Evolutionary conservation across 53 echinoderm and acorn worm species (phyloP), one percentile per base, ranked within the genome.

Genomic region (Paracentrotus lividus): DNA sequence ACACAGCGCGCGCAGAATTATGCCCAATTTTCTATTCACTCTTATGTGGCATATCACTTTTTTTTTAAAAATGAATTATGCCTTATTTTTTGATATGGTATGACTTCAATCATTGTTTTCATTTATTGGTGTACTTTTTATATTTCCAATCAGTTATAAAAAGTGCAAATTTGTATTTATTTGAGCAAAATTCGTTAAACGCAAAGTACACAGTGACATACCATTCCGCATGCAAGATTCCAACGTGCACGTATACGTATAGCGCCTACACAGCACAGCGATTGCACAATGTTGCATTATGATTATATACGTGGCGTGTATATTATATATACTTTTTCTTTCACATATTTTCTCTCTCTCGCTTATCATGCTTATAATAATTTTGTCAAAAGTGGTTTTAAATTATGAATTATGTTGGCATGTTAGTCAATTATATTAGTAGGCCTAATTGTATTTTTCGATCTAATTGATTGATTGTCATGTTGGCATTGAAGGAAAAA

Each of bases 121-220:
- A 2, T 81, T 8, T 81, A n/a, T 81, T 24, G 24, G 9, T 81
- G 26, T 23, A 49, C 47, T 45, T 47, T 81, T 45, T 23, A n/a
- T 26, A n/a, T 23, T 81, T 27, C 47, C 2, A 81, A 81, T 81
- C 44, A 2, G 12, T 26, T 26, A n/a, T 81, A 81, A 81, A 81
- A 81, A 81, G 44, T n/a, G 10, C 2, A 27, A 10, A 45, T 81
- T 81, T 81, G 9, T 15, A 1, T 20, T 8, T 81, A 26, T 26
- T 81, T 10, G 12, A 45, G 81, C 45, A 27, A 27, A 47, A 81
- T 81, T 81, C 81, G 81, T 81, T 81, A 81, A 81, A 23, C 81
- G 81, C 47, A 81, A 45, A 45, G 23, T 34, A 36, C 72, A 36
- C 18, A 72, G n/a, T 18, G 21, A 64, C n/a, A 59, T 64, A 15